Conservation (phyloP, 2,888 invertebrate species). For the Sipha maydis region DNA sequence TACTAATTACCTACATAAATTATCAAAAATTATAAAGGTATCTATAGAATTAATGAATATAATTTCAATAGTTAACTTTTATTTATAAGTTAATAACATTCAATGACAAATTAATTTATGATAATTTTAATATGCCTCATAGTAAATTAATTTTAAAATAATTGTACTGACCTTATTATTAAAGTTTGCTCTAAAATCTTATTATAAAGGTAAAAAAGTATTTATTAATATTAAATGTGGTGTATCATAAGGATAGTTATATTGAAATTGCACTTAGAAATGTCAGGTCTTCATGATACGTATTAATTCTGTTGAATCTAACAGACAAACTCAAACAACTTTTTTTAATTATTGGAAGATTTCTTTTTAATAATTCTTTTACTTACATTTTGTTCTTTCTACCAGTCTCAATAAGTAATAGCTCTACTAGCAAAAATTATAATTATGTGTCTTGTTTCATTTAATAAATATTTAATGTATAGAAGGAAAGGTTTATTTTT, state of each 20-base stretch:
- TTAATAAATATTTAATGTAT: neutral
- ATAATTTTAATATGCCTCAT: neutral
- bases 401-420: too few species aligned
- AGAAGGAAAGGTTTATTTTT: neutral
- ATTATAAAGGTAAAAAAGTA: neutral
- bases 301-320: neutral
- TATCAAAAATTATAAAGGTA: too few species aligned
- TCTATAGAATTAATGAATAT: neutral
- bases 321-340: neutral
- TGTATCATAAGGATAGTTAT: neutral
- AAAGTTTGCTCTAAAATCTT: neutral
- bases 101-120: slow-evolving; percentile 61
- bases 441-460: too few species aligned
- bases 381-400: too few species aligned
- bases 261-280: neutral
- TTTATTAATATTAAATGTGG: neutral
- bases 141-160: slow-evolving; percentile 15
- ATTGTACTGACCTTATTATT: neutral
- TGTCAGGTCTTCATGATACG: neutral
- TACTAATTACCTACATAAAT: too few species aligned
- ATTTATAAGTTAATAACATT: slow-evolving; percentile 28
- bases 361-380: too few species aligned
- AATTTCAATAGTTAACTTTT: neutral
- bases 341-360: too few species aligned
- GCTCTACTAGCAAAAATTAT: too few species aligned